Conservation (phyloP, 2,888 invertebrate genomes). For the Agrotis exclamationis region DNA sequence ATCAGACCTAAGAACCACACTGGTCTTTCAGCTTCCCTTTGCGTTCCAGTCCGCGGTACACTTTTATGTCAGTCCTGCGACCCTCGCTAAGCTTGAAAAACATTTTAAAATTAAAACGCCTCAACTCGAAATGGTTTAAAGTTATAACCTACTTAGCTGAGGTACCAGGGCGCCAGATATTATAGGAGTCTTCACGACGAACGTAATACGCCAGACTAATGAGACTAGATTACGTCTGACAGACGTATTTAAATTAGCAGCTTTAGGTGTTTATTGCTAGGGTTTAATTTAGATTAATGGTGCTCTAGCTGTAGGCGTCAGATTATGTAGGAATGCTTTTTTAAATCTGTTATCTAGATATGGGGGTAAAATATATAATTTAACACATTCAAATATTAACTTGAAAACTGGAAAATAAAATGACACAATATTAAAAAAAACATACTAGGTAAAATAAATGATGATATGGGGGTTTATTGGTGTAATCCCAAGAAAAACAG, state of each 20-base stretch:
- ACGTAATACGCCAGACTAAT: slow-evolving; percentile 16
- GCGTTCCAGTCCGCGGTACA: too few species aligned
- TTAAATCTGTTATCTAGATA: too few species aligned
- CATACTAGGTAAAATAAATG: too few species aligned
- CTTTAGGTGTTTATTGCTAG: not conserved
- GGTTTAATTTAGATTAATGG: not conserved
- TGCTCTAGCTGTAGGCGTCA: not conserved
- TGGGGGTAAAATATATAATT: too few species aligned
- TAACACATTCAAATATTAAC: too few species aligned
- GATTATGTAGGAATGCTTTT: not conserved
- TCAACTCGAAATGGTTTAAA: slow-evolving; percentile 23
- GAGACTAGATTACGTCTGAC: slow-evolving; percentile 1
- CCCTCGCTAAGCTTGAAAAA: not conserved
- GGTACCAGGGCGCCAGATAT: not conserved
- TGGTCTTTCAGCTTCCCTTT: too few species aligned
- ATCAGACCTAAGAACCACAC: too few species aligned
- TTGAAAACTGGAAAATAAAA: too few species aligned
- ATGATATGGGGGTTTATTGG: too few species aligned
- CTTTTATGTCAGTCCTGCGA: too few species aligned
- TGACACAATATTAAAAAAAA: too few species aligned
- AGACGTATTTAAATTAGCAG: slow-evolving; percentile 14
- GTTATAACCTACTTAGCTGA: slow-evolving; percentile 20
- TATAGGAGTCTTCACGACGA: slow-evolving; percentile 2
- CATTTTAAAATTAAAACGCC: slow-evolving; percentile 36
- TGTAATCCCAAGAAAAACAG: too few species aligned